A percentile compares a stretch with the other conserved stretches of the same genome.
phyloP scores from a whole-genome alignment of 1,140 invertebrate genomes.

The Heliconius congener region DNA sequence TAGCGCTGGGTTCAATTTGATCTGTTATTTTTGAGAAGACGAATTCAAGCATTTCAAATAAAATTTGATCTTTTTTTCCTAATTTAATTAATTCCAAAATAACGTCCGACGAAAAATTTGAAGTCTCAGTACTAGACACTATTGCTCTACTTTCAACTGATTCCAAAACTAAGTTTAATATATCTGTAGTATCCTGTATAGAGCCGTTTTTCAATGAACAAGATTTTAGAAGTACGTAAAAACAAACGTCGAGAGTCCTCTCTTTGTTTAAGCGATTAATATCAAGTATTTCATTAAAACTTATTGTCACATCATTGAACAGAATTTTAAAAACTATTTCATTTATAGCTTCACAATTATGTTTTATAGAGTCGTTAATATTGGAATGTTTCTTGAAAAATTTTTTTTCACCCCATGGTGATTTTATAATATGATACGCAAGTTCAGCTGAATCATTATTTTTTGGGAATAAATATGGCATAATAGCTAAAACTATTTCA shows the following conservation, averaged over 20 bases:
- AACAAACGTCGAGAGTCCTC: constrained; percentile 57
- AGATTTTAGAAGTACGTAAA: constrained; percentile 65
- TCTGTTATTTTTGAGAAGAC: constrained; percentile 69
- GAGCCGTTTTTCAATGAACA: constrained; percentile 53
- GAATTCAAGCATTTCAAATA: constrained; percentile 71
- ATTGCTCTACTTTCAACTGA: constrained; percentile 63
- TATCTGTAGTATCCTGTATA: constrained; percentile 51
- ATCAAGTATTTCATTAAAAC: constrained; percentile 62
- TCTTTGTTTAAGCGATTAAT: constrained; percentile 55
- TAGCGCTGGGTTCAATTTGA: constrained; percentile 51
- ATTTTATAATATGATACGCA: constrained; percentile 78
- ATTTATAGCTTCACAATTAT: constrained; percentile 58
- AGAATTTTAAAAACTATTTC: constrained; percentile 61
- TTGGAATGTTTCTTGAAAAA: constrained; percentile 49
- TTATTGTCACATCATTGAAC: constrained; percentile 52
- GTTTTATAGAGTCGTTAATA: constrained; percentile 61
- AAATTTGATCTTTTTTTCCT: constrained; percentile 61
- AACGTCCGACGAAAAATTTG: constrained; percentile 53
- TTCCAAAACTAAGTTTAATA: constrained; percentile 60
- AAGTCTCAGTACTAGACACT: constrained; percentile 49
- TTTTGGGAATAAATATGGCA: constrained; percentile 84
- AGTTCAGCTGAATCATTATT: constrained; percentile 73
- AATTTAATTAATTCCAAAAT: constrained; percentile 65
- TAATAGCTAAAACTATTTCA: constrained; percentile 73
- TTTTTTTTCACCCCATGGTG: constrained; percentile 76